Base-by-base conservation (phyloP, 2,888 invertebrate species). In the Leptura quadrifasciata region DNA sequence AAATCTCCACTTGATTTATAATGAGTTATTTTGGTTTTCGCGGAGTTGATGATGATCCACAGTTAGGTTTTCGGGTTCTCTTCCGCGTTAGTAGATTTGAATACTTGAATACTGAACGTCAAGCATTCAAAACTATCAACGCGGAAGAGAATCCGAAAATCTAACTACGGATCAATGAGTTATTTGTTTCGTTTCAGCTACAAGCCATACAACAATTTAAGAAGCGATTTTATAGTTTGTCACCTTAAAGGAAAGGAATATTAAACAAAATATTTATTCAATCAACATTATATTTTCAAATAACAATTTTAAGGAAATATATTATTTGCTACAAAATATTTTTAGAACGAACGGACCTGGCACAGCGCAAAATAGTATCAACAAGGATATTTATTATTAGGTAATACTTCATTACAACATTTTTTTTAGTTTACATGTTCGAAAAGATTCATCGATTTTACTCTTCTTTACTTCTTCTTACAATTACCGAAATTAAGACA, bases 261-360 rank as follows among this genome's bases (percentile, higher is more conserved):
- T 10, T 5, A 71, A 52, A 71, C 47, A 61, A 61, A 39, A 60
- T 18, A 71, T 77, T 79, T 78, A 71, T 78, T 80, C 79, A 79
- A 71, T 61, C 79, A 79, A 77, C 79, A 67, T 74, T 73, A 76
- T 79, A 79, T 77, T 75, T 69, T 81, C 74, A 79, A 80, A 85
- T 86, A 86, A 86, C 86, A 86, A 86, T 79, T 84, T 86, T 86
- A 86, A 84, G 86, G 86, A 87, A 87, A 87, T 87, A 87, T 87
- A 86, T 83, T 85, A 86, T 85, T 84, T 83, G 83, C 85, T 84
- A 84, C 82, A 84, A 83, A 80, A 82, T 80, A 83, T 80, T 79
- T 81, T 84, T 80, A 82, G 81, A 85, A 85, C 83, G 84, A 86
- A 86, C 86, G 86, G 87, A 87, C 84, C 84, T 86, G 85, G 86